phyloP scores from a whole-genome alignment of 2,888 invertebrate genomes.

The Caprella mutica region DNA sequence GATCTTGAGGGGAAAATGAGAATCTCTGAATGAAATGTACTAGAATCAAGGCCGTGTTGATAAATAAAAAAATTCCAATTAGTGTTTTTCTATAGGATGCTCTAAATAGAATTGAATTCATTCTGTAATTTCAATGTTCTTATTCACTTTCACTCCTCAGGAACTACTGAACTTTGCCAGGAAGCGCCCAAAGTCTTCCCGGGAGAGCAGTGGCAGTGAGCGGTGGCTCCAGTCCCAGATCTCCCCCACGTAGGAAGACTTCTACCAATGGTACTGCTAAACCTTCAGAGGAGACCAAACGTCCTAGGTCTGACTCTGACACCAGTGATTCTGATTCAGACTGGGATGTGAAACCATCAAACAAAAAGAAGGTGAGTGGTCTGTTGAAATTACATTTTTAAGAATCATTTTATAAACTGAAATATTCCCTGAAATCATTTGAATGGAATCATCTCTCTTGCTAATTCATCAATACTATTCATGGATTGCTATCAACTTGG shows the following conservation, averaged over 20 bases:
- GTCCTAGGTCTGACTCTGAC: conserved; percentile 29
- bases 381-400: background rate
- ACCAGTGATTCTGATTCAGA: conserved; percentile 33
- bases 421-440: background rate
- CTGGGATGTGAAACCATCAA: conserved; percentile 29
- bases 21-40: too few species aligned
- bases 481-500: background rate
- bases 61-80: too few species aligned
- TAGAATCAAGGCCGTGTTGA: too few species aligned
- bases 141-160: too few species aligned
- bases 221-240: background rate
- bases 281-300: background rate
- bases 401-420: background rate
- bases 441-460: background rate
- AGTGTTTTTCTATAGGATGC: too few species aligned
- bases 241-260: background rate
- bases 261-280: background rate
- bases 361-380: background rate
- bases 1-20: too few species aligned
- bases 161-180: conserved; percentile 2
- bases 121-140: too few species aligned
- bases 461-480: background rate
- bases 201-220: background rate
- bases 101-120: too few species aligned
- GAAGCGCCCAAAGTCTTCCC: background rate